Evolutionary conservation across 2,797 vertebrate genomes (phyloP).

Genomic region (Girardinus metallicus): DNA sequence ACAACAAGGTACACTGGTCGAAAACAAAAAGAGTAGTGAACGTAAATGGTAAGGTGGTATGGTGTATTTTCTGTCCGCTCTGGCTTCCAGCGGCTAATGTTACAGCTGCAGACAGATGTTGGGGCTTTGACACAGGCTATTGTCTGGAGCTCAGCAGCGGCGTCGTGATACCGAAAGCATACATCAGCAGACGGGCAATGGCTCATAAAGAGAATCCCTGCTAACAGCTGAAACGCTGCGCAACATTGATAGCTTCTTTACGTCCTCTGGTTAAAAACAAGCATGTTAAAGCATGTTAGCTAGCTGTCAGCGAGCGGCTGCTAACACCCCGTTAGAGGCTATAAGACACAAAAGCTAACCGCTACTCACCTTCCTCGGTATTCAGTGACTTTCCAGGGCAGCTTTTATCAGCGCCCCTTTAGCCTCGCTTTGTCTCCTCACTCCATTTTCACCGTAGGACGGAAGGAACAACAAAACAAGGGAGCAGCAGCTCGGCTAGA

Average conservation of each 20-base stretch:
- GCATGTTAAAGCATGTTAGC: conserved; percentile 7
- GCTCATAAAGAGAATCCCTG: neutral
- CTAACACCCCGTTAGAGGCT: neutral
- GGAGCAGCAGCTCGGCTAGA: neutral
- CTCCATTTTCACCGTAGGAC: conserved; percentile 19
- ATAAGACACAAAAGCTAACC: neutral
- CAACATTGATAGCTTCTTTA: neutral
- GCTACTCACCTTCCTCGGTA: conserved; percentile 47
- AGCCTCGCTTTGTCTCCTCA: neutral
- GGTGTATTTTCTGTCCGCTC: neutral
- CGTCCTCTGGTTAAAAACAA: neutral
- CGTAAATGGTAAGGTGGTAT: neutral
- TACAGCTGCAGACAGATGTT: conserved; percentile 42
- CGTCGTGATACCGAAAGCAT: neutral
- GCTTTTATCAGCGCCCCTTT: neutral
- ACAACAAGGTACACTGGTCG: neutral
- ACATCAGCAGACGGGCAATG: neutral
- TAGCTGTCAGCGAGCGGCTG: conserved; percentile 34
- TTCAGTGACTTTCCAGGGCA: neutral
- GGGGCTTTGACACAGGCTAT: conserved; percentile 34
- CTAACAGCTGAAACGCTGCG: no score
- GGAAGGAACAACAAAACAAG: neutral
- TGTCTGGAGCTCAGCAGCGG: conserved; percentile 35
- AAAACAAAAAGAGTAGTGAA: neutral
- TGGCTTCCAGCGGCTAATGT: neutral